Evolutionary conservation across 2,888 invertebrate genomes (phyloP).

Genomic region (Eledone cirrhosa): DNA sequence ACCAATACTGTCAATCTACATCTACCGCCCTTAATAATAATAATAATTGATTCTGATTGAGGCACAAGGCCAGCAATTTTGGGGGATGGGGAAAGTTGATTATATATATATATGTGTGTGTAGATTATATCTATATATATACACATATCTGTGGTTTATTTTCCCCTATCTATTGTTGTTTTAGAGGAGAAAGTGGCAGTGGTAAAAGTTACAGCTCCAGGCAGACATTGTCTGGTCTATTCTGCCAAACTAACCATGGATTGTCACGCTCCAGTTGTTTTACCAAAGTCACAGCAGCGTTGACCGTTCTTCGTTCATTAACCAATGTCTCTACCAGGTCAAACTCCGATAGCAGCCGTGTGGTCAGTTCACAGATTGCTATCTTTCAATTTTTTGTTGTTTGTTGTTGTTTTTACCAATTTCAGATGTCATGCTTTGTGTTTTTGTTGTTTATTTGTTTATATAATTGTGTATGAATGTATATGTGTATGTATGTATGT

Average conservation of each 20-base stretch:
- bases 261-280: conserved; percentile 92
- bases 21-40: too few species aligned
- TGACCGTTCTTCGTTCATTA: conserved; percentile 90
- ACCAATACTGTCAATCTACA: too few species aligned
- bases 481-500: too few species aligned
- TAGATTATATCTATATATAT: too few species aligned
- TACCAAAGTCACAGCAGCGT: conserved; percentile 93
- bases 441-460: neutral
- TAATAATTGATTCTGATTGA: too few species aligned
- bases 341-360: conserved; percentile 91
- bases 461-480: too few species aligned
- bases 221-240: conserved; percentile 87
- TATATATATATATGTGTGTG: too few species aligned
- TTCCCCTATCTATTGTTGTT: neutral
- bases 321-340: conserved; percentile 89
- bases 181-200: conserved; percentile 84
- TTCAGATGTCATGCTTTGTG: neutral
- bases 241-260: conserved; percentile 93
- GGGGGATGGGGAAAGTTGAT: too few species aligned
- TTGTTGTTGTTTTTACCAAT: neutral
- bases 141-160: neutral
- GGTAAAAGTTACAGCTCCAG: conserved; percentile 94
- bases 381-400: neutral
- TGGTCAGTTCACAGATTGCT: conserved; percentile 72
- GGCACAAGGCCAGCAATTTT: too few species aligned